A percentile compares a stretch with the other conserved stretches of the same genome.
Evolutionary conservation across 2,888 invertebrate species (phyloP).

Genomic region (Lasioglossum zephyrum): DNA sequence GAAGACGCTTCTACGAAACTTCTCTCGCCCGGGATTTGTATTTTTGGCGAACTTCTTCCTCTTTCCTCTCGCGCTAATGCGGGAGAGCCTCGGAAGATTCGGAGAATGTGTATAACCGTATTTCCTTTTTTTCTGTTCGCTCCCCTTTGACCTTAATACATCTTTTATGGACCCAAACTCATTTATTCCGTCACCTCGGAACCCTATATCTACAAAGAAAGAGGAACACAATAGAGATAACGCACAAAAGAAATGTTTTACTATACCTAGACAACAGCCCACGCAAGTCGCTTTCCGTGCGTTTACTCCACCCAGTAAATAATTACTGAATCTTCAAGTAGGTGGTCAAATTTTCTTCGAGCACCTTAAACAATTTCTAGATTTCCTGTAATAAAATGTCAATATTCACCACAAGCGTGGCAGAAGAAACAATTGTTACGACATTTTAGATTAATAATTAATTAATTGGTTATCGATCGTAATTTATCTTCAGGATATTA

Average conservation of each 20-base stretch:
- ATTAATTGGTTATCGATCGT: no score
- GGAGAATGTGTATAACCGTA: background rate
- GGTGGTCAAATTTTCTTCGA: no score
- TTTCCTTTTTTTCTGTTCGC: background rate
- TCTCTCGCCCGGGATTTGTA: background rate
- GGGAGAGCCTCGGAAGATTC: background rate
- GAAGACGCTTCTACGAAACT: background rate
- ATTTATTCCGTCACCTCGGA: background rate
- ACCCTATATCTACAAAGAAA: background rate
- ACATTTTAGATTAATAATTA: no score
- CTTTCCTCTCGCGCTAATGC: background rate
- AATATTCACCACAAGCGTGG: no score
- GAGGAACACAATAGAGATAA: background rate
- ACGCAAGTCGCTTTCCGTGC: no score
- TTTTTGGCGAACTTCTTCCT: background rate
- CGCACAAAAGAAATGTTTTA: background rate
- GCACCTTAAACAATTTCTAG: no score
- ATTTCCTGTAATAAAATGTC: no score
- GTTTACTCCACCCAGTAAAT: no score
- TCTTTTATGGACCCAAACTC: background rate
- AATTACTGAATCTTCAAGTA: no score
- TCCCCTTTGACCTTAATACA: background rate
- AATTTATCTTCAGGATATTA: no score
- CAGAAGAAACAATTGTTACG: no score
- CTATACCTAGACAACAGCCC: background rate